These are phyloP conservation scores for Leptopilina syphax DNA, from an alignment of 2,888 invertebrate species.

Conservation along the genomic window DNA sequence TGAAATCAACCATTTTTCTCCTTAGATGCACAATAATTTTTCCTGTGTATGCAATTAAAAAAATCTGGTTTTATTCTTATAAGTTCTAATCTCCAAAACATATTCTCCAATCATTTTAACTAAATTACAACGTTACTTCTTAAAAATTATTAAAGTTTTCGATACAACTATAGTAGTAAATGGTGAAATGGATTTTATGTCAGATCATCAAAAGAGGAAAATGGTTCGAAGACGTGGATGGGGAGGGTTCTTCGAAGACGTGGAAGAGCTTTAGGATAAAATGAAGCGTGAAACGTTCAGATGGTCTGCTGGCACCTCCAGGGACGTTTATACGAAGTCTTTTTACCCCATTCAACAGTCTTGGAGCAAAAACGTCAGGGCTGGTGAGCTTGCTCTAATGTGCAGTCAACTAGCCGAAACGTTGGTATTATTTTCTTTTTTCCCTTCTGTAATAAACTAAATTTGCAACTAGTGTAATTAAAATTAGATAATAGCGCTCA, in stretches of 20 bases:
- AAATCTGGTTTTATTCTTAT: no score
- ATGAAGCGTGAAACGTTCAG: conserved; percentile 3
- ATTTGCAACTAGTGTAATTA: conserved; percentile 1
- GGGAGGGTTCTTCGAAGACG: background rate
- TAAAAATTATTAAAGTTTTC: no score
- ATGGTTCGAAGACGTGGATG: background rate
- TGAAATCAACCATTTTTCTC: no score
- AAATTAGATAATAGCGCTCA: no score
- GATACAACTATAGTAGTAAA: background rate
- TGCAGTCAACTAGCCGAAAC: conserved; percentile 9
- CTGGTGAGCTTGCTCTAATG: conserved; percentile 12
- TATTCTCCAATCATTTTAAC: no score
- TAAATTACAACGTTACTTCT: no score
- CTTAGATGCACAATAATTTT: no score
- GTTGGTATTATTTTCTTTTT: background rate
- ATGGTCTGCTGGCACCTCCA: conserved; percentile 17
- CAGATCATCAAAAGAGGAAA: background rate
- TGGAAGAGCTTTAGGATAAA: background rate
- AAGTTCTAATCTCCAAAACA: no score
- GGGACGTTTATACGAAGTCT: conserved; percentile 8
- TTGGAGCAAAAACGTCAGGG: conserved; percentile 6
- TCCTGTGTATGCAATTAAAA: no score
- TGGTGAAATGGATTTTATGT: conserved; percentile 11
- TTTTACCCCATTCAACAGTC: background rate
- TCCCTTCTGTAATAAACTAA: background rate